phyloP scores from a whole-genome alignment of 1,140 invertebrate genomes.

The Papilio aristodemus region DNA sequence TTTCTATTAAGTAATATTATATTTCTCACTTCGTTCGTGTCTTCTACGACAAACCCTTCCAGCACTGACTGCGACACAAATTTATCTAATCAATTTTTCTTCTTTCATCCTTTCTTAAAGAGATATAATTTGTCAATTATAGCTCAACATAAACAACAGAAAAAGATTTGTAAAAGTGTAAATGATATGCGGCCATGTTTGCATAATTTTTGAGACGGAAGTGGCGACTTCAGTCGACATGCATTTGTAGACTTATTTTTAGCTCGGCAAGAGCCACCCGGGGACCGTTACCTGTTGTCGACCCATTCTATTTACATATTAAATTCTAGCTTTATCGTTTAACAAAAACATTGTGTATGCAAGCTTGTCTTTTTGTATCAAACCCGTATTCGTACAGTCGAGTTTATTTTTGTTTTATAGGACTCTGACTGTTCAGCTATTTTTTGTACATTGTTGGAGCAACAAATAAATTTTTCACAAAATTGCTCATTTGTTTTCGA shows the following conservation, averaged over 20 bases:
- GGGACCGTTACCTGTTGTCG: constrained; percentile 25
- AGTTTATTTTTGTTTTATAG: not conserved
- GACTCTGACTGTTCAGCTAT: not conserved
- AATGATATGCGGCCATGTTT: constrained; percentile 18
- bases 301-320: constrained; percentile 31
- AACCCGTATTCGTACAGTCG: not conserved
- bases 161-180: constrained; percentile 24
- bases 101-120: too few species aligned
- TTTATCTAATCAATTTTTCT: too few species aligned
- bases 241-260: constrained; percentile 25
- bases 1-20: too few species aligned
- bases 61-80: too few species aligned
- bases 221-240: not conserved
- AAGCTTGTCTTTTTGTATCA: not conserved
- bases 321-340: constrained; percentile 29
- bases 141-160: too few species aligned
- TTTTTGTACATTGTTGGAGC: not conserved
- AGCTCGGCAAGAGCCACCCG: constrained; percentile 19
- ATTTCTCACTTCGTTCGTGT: too few species aligned
- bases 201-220: constrained; percentile 25
- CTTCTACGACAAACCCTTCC: too few species aligned
- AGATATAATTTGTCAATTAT: too few species aligned
- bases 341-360: constrained; percentile 21
- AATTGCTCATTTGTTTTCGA: not conserved
- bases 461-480: not conserved